Evolutionary conservation across 2,888 invertebrate genomes (phyloP).

Genomic region (Taphrorychus bicolor): DNA sequence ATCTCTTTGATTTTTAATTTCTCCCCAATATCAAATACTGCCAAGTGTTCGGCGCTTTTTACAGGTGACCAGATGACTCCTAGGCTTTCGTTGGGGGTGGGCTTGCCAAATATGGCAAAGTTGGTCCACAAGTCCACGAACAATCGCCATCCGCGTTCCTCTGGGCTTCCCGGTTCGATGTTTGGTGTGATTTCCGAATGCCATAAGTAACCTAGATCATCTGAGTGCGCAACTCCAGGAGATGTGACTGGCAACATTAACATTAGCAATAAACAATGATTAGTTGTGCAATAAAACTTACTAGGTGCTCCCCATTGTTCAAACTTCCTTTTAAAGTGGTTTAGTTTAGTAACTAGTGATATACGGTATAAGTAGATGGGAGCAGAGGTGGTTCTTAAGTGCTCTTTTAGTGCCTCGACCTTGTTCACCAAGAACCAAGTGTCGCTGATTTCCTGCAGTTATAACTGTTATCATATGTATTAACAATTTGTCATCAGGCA

Average conservation of each 20-base stretch:
- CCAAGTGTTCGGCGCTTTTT: conserved; percentile 31
- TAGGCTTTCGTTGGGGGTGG: conserved; percentile 28
- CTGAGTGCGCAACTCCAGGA: conserved; percentile 33
- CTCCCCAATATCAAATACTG: conserved; percentile 47
- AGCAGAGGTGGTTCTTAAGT: neutral
- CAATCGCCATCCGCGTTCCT: conserved; percentile 27
- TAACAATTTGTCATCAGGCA: neutral
- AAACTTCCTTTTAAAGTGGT: conserved; percentile 13
- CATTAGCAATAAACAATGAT: neutral
- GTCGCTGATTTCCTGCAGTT: neutral
- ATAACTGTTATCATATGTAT: neutral
- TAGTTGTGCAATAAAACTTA: too few relatives aligned
- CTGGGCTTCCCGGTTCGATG: conserved; percentile 23
- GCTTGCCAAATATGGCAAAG: conserved; percentile 33
- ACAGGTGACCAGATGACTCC: conserved; percentile 45
- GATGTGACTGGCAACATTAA: too few relatives aligned
- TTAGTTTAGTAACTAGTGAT: neutral
- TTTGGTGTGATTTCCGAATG: conserved; percentile 15
- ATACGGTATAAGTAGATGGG: conserved; percentile 9
- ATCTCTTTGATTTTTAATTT: conserved; percentile 42
- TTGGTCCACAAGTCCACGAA: conserved; percentile 41
- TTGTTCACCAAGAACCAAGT: neutral
- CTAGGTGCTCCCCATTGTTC: too few relatives aligned
- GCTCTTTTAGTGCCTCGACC: neutral
- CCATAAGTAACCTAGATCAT: conserved; percentile 34